A percentile compares a stretch with the other conserved stretches of the same genome.
These are phyloP conservation scores for Phymorhynchus buccinoides DNA, from an alignment of 1,140 invertebrate genomes.

Conservation along the genomic window DNA sequence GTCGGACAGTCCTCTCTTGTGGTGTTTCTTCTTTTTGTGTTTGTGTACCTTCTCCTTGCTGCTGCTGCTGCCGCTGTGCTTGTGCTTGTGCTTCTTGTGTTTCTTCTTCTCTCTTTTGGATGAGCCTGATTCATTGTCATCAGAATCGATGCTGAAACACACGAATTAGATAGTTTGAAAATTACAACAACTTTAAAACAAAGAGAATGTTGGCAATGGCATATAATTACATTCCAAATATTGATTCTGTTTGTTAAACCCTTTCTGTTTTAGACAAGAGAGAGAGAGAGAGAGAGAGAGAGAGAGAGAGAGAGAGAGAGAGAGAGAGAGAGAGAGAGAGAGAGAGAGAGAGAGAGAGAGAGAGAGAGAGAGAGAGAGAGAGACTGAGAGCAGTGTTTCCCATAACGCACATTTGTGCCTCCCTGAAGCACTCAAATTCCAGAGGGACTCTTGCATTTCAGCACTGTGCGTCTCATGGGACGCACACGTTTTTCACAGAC, in stretches of 20 bases:
- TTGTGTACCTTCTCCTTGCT: constrained; percentile 53
- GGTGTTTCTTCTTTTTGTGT: constrained; percentile 66
- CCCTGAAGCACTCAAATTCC: too few relatives aligned
- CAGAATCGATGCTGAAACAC: constrained; percentile 18
- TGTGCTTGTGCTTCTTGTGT: constrained; percentile 72
- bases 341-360: constrained; percentile 32
- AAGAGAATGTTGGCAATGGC: constrained; percentile 3
- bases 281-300: too few relatives aligned
- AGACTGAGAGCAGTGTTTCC: constrained; percentile 14
- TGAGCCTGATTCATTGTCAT: constrained; percentile 28
- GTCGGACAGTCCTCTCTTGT: constrained; percentile 48
- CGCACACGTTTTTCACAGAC: too few relatives aligned
- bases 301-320: too few relatives aligned
- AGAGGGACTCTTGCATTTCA: too few relatives aligned
- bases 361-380: constrained; percentile 34
- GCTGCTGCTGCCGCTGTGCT: constrained; percentile 64
- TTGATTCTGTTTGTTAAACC: neutral
- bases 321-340: neutral
- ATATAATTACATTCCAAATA: neutral
- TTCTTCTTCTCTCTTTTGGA: constrained; percentile 45
- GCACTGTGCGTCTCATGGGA: too few relatives aligned
- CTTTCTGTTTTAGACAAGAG: neutral
- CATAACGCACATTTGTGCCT: too few relatives aligned
- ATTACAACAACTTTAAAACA: neutral
- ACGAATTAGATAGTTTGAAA: neutral